These are phyloP conservation scores for Leptinotarsa haldemani DNA, from an alignment of 2,888 invertebrate genomes.

Conservation along the genomic window DNA sequence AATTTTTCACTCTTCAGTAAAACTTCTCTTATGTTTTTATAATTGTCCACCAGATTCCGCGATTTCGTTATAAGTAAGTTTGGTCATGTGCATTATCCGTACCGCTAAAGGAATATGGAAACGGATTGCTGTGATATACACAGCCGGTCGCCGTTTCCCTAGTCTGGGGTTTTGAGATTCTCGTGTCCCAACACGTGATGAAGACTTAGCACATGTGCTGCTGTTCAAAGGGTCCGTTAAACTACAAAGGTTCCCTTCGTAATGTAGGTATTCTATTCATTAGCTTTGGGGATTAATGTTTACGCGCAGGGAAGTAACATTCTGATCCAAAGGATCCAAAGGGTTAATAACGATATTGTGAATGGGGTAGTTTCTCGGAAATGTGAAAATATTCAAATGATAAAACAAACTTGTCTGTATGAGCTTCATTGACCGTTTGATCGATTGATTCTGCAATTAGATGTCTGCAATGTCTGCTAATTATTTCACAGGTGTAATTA, in stretches of 20 bases:
- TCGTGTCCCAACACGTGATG: conserved; percentile 23
- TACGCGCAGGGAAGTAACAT: neutral
- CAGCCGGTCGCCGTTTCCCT: neutral
- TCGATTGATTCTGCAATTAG: too few relatives aligned
- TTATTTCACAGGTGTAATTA: too few relatives aligned
- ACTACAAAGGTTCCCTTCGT: conserved; percentile 11
- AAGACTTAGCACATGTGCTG: conserved; percentile 23
- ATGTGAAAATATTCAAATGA: neutral
- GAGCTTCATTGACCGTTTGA: too few relatives aligned
- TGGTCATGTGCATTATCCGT: too few relatives aligned
- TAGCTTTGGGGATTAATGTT: conserved; percentile 10
- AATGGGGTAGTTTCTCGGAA: neutral
- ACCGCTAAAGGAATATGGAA: too few relatives aligned
- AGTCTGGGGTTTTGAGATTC: conserved; percentile 4
- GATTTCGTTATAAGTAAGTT: too few relatives aligned
- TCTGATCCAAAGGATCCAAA: neutral
- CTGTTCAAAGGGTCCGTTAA: neutral
- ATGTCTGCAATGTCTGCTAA: too few relatives aligned
- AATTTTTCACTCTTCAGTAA: too few relatives aligned
- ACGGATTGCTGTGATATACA: too few relatives aligned
- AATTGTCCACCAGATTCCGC: too few relatives aligned
- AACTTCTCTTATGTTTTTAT: too few relatives aligned
- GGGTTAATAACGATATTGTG: neutral
- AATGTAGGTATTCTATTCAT: conserved; percentile 20
- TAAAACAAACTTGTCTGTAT: neutral